These are phyloP conservation scores for Drosophila peninsularis DNA, from an alignment of 2,888 invertebrate genomes.

Conservation along the genomic window DNA sequence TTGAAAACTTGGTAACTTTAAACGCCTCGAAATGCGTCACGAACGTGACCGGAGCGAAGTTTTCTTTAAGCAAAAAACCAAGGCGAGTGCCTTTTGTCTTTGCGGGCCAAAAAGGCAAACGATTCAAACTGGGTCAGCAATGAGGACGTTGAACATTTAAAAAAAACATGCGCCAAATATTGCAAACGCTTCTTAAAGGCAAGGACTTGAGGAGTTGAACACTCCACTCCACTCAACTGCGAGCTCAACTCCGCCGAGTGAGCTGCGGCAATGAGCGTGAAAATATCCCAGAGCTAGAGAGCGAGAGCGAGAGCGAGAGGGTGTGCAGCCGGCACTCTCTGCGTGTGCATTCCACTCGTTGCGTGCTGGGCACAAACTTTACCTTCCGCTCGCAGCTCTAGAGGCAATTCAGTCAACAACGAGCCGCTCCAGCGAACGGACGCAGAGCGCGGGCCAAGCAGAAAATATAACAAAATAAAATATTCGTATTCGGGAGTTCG, in stretches of 20 bases:
- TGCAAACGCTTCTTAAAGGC: conserved; percentile 51
- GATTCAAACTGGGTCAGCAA: conserved; percentile 63
- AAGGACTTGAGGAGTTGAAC: conserved; percentile 41
- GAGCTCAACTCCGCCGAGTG: conserved; percentile 18
- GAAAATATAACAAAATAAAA: neutral
- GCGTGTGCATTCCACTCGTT: conserved; percentile 34
- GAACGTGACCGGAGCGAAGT: conserved; percentile 56
- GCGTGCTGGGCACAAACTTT: conserved; percentile 15
- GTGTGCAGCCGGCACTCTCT: conserved; percentile 32
- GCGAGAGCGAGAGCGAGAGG: neutral
- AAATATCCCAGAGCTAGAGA: conserved; percentile 32
- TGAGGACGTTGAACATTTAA: conserved; percentile 46
- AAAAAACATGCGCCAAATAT: conserved; percentile 48
- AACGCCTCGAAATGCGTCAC: conserved; percentile 46
- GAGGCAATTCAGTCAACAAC: conserved; percentile 63
- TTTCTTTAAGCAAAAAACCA: conserved; percentile 33
- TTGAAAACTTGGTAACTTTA: conserved; percentile 43
- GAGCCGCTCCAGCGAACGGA: conserved; percentile 69
- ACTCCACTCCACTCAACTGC: conserved; percentile 2
- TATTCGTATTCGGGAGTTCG: conserved; percentile 22
- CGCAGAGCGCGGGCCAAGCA: conserved; percentile 40
- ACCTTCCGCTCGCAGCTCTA: conserved; percentile 34
- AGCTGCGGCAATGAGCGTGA: conserved; percentile 17
- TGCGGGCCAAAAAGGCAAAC: conserved; percentile 44
- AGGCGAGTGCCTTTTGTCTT: conserved; percentile 31